These are phyloP conservation scores for Standfussiana lucernea DNA, from an alignment of 2,888 invertebrate species.

Conservation along the genomic window DNA sequence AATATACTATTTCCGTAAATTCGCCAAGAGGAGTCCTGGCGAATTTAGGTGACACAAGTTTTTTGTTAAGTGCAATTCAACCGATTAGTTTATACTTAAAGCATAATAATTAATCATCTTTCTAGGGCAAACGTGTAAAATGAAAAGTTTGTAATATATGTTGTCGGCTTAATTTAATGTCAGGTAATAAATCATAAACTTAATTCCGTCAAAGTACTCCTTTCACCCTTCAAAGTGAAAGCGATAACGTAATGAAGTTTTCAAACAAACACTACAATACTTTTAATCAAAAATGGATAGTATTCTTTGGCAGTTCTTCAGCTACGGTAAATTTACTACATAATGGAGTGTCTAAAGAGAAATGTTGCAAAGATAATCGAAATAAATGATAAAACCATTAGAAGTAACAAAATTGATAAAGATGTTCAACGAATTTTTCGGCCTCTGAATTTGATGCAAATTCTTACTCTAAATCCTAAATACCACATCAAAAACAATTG, in stretches of 20 bases:
- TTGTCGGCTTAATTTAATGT: not conserved
- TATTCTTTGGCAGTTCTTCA: not conserved
- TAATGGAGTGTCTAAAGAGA: conserved; percentile 5
- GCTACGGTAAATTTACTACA: not conserved
- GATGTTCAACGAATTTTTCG: conserved; percentile 15
- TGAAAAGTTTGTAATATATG: not conserved
- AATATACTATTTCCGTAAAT: no score
- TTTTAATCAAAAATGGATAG: not conserved
- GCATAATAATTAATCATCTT: not conserved
- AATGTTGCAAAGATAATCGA: not conserved
- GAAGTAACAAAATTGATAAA: conserved; percentile 15
- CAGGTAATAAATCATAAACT: not conserved
- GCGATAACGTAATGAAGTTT: not conserved
- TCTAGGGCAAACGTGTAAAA: not conserved
- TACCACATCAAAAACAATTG: conserved; percentile 4
- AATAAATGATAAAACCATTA: not conserved
- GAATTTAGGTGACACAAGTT: no score
- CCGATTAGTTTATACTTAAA: not conserved
- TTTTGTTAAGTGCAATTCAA: not conserved
- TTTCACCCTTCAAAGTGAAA: not conserved
- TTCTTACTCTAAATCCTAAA: conserved; percentile 11
- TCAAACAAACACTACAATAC: not conserved
- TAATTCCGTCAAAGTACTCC: not conserved
- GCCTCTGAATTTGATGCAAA: conserved; percentile 10
- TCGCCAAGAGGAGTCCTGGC: no score